Conservation (phyloP, 2,797 vertebrate species). For the Dipus sagitta region DNA sequence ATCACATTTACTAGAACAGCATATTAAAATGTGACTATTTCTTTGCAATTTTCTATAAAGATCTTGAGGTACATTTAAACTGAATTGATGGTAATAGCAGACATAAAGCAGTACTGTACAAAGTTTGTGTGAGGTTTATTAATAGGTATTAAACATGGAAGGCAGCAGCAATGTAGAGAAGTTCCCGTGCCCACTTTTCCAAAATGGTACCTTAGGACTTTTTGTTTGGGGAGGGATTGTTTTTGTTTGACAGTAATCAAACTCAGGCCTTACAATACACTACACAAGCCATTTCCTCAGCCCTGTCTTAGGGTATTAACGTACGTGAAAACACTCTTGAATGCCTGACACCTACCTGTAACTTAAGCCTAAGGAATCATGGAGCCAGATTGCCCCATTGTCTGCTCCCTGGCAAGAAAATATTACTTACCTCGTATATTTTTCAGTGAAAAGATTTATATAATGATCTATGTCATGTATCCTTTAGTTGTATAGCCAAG, state of each 20-base stretch:
- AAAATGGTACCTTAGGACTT: background rate
- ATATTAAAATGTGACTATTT: background rate
- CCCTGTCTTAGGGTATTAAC: background rate
- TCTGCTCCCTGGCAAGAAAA: background rate
- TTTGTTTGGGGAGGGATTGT: background rate
- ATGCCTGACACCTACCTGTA: background rate
- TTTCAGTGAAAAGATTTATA: background rate
- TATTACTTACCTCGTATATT: background rate
- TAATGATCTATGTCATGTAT: background rate
- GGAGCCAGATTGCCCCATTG: background rate
- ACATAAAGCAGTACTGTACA: background rate
- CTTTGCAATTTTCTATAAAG: conserved; percentile 33
- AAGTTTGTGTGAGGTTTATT: background rate
- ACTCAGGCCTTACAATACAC: background rate
- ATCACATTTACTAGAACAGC: background rate
- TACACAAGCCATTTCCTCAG: background rate
- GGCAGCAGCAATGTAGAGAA: background rate
- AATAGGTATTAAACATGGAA: background rate
- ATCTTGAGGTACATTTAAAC: background rate
- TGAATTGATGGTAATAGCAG: background rate
- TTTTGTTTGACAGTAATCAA: background rate
- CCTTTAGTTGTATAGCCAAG: background rate
- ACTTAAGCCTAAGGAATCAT: background rate
- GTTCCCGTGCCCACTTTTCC: background rate
- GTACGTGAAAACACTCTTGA: background rate